Conservation (phyloP, 2,113 vertebrate genomes). For the Siphamia tubifer region DNA sequence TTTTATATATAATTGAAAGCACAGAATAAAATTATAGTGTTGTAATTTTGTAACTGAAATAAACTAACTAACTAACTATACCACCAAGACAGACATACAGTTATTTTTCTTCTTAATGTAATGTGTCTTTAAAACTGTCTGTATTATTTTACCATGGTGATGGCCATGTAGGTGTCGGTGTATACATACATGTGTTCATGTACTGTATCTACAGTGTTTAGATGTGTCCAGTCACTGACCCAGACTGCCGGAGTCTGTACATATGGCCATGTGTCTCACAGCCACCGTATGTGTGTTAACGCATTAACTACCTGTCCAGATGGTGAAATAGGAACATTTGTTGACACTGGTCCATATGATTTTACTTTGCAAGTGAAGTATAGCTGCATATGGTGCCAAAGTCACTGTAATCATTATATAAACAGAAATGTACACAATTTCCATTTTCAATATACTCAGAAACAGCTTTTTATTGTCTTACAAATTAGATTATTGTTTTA, state of each 20-base stretch:
- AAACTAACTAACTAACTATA: too few relatives aligned
- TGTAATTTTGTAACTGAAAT: too few relatives aligned
- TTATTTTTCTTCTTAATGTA: not conserved
- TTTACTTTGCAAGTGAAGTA: too few relatives aligned
- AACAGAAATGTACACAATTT: not conserved
- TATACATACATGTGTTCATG: conserved; percentile 12
- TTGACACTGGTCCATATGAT: conserved; percentile 19
- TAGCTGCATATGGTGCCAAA: too few relatives aligned
- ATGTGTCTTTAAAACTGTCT: not conserved
- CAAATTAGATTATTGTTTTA: not conserved
- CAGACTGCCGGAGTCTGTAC: conserved; percentile 35
- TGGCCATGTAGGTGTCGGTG: not conserved
- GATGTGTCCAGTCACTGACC: conserved; percentile 53
- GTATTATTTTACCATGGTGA: not conserved
- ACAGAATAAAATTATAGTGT: too few relatives aligned
- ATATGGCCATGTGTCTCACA: conserved; percentile 56
- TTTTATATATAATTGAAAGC: too few relatives aligned
- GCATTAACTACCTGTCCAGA: conserved; percentile 65
- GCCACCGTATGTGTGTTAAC: conserved; percentile 49
- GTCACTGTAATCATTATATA: not conserved
- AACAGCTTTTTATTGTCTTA: too few relatives aligned
- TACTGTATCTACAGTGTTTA: conserved; percentile 39
- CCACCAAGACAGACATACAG: not conserved
- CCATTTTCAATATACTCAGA: too few relatives aligned
- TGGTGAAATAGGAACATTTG: conserved; percentile 59